Evolutionary conservation across 2,888 invertebrate species (phyloP).

Genomic region (Anthrax anthrax): DNA sequence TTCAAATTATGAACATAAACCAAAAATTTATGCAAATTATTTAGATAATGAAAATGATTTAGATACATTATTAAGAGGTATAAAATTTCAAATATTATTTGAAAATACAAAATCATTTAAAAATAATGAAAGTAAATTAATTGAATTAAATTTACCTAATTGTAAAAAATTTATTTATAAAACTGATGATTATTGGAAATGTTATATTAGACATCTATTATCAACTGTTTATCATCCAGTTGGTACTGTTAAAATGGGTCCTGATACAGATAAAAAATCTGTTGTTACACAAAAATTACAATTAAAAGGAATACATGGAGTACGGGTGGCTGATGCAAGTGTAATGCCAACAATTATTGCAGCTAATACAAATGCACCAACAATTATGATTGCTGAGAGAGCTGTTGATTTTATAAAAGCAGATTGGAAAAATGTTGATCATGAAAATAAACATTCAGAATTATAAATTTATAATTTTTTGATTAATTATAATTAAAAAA

Average conservation of each 20-base stretch:
- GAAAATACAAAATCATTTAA: constrained; percentile 10
- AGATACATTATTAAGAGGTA: constrained; percentile 26
- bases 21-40: constrained; percentile 44
- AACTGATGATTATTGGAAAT: constrained; percentile 40
- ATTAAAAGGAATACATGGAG: constrained; percentile 43
- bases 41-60: constrained; percentile 36
- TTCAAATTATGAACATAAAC: constrained; percentile 36
- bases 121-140: constrained; percentile 4
- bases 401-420: constrained; percentile 60
- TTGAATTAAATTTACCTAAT: constrained; percentile 12
- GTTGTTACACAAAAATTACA: constrained; percentile 39
- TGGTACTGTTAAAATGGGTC: constrained; percentile 57
- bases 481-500: no score
- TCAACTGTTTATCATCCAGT: constrained; percentile 50
- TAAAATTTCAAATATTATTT: constrained; percentile 35
- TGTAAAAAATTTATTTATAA: constrained; percentile 17
- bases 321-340: constrained; percentile 71
- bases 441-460: not conserved
- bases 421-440: constrained; percentile 37
- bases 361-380: constrained; percentile 58
- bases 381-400: constrained; percentile 67
- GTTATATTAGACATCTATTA: constrained; percentile 40
- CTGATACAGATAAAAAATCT: constrained; percentile 28
- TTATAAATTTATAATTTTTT: not conserved
- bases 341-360: constrained; percentile 65